Conservation (phyloP, 2,113 vertebrate genomes). For the Sarotherodon lohbergeri region DNA sequence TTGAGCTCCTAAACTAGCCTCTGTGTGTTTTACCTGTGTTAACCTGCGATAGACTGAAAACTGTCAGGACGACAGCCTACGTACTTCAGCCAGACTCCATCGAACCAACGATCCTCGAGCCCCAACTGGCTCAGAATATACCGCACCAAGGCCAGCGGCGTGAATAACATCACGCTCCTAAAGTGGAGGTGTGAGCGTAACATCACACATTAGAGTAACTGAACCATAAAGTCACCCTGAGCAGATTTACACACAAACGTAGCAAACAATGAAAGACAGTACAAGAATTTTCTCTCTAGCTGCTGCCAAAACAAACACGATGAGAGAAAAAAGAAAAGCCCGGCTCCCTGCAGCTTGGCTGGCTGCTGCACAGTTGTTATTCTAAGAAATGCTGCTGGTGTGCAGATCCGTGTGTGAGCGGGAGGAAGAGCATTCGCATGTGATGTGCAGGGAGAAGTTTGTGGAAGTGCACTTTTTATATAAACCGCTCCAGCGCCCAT, state of each 20-base stretch:
- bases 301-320: conserved; percentile 20
- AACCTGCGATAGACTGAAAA: background rate
- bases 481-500: no score
- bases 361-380: conserved; percentile 4
- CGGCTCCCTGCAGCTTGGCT: conserved; percentile 3
- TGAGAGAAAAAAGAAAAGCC: background rate
- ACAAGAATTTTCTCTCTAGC: background rate
- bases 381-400: background rate
- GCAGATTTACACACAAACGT: background rate
- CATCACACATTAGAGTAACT: background rate
- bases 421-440: background rate
- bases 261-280: conserved; percentile 3
- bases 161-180: background rate
- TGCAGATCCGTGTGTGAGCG: background rate
- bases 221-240: background rate
- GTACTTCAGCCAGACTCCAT: background rate
- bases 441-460: background rate
- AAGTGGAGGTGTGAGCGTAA: background rate
- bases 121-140: background rate
- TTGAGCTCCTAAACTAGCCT: background rate
- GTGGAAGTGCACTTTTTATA: background rate
- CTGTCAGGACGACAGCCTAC: background rate
- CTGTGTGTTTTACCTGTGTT: background rate
- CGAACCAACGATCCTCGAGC: background rate
- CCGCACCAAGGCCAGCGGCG: background rate